Conservation (phyloP, 2,888 invertebrate genomes). For the Lasius platythorax region DNA sequence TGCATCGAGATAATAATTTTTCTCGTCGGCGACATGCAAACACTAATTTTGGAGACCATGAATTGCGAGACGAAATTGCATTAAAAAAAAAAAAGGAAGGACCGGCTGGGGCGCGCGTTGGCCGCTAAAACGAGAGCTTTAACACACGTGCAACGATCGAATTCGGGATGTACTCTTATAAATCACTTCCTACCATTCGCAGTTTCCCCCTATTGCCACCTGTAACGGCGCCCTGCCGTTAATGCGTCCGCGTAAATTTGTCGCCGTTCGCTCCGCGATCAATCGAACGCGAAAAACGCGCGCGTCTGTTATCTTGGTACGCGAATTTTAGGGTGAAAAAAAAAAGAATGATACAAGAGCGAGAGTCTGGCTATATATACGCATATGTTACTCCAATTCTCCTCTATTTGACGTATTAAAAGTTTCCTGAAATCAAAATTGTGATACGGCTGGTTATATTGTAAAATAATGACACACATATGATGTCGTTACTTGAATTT, state of each 20-base stretch:
- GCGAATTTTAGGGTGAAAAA: slow-evolving; percentile 15
- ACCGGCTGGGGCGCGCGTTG: background rate
- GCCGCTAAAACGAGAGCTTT: slow-evolving; percentile 43
- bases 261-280: slow-evolving; percentile 24
- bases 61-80: slow-evolving; percentile 43
- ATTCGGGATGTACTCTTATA: slow-evolving; percentile 53
- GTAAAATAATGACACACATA: background rate
- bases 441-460: background rate
- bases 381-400: background rate
- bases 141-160: slow-evolving; percentile 52
- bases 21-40: slow-evolving; percentile 31
- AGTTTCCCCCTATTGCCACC: slow-evolving; percentile 40
- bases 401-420: background rate
- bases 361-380: background rate
- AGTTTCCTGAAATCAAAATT: slow-evolving; percentile 23
- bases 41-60: slow-evolving; percentile 46
- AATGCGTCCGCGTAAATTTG: slow-evolving; percentile 50
- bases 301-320: background rate
- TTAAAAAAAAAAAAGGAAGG: background rate
- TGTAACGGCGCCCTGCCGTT: slow-evolving; percentile 41
- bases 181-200: slow-evolving; percentile 53
- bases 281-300: slow-evolving; percentile 21
- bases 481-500: background rate
- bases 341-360: slow-evolving; percentile 2
- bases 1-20: slow-evolving; percentile 47